Base-by-base conservation (phyloP, 2,888 invertebrate genomes). In the Hemicrepidius hirtus region DNA sequence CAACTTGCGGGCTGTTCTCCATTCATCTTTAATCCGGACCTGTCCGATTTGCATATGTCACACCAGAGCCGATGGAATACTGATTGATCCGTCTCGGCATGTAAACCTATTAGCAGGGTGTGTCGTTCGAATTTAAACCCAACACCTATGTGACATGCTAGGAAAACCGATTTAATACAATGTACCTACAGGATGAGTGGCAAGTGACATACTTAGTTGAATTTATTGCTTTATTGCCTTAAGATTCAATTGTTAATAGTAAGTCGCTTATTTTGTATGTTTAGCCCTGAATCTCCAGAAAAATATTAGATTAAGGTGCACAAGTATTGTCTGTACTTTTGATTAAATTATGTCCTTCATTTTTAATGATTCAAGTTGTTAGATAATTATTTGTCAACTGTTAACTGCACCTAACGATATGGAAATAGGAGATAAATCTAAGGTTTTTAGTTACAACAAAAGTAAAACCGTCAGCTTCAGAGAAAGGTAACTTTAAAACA, bases 31-130 rank as follows among this genome's bases (percentile, higher is more conserved):
- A 77, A 78, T 77, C 77, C 77, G 75, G 72, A 65, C 75, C 75
- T 69, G 72, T 46, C 66, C 50, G 37, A 75, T 78, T 78, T 77
- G 67, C 77, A 78, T 78, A 77, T 73, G 77, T 77, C 77, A 76
- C 75, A 72, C 70, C 18, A 46, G 57, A 68, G 69, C 72, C 50
- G 65, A 73, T 55, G 73, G 75, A 76, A 76, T 77, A 77, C 77
- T 72, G 78, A 78, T 78, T 78, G 78, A 78, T 77, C 76, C 68
- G 75, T 75, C 74, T 73, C 72, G 68, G 65, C 65, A 73, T 73
- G 75, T 79, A 79, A 79, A 79, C 78, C 79, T 78, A 79, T 78
- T 78, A 79, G 71, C 71, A 73, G 76, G 79, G 79, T 77, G 79
- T 78, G 78, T 70, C 78, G 68, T 71, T 74, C 72, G 64, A 76